Evolutionary conservation across 2,113 vertebrate species (phyloP).

Genomic region (Dunckerocampus dactyliophorus): DNA sequence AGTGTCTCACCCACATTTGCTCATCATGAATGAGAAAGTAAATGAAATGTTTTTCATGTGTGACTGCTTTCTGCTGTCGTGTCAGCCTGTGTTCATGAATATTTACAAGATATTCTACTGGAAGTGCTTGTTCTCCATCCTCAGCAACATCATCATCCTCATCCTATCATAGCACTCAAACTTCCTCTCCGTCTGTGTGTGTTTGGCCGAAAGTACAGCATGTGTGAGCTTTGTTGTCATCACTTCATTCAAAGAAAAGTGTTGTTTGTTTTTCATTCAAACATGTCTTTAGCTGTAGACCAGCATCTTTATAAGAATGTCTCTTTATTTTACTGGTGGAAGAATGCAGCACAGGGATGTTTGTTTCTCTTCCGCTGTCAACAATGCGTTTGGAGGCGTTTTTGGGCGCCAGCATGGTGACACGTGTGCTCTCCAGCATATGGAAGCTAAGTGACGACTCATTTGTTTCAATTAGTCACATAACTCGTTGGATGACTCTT

Average conservation of each 20-base stretch:
- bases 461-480: constrained; percentile 17
- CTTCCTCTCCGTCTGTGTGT: constrained; percentile 20
- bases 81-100: constrained; percentile 74
- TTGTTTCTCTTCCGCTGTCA: too few species aligned
- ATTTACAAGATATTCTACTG: constrained; percentile 70
- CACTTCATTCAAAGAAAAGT: neutral
- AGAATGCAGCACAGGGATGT: too few species aligned
- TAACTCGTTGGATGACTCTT: constrained; percentile 7
- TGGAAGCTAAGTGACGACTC: neutral
- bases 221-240: neutral
- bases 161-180: too few species aligned
- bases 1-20: neutral
- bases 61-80: constrained; percentile 79
- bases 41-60: constrained; percentile 76
- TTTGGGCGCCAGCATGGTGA: too few species aligned
- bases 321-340: too few species aligned
- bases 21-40: constrained; percentile 45
- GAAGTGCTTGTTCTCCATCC: neutral
- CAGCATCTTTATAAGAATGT: too few species aligned
- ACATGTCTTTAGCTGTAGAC: neutral
- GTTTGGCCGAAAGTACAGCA: neutral
- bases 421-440: constrained; percentile 3
- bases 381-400: too few species aligned
- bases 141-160: constrained; percentile 32
- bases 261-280: neutral